These are phyloP conservation scores for Trilocha varians DNA, from an alignment of 2,888 invertebrate species.

Conservation along the genomic window DNA sequence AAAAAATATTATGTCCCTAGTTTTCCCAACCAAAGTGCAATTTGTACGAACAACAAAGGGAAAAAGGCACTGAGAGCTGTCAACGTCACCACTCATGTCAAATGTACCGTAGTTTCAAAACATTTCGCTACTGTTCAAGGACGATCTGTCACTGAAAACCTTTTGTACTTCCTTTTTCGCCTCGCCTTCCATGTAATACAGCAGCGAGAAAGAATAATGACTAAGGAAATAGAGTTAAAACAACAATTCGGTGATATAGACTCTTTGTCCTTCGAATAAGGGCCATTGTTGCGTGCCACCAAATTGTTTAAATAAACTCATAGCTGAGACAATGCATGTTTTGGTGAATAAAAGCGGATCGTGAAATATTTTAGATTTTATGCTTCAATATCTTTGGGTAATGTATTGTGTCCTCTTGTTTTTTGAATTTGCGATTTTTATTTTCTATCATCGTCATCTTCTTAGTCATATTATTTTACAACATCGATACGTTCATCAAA, in stretches of 20 bases:
- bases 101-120: conserved; percentile 14
- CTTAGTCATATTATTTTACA: too few species aligned
- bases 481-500: too few species aligned
- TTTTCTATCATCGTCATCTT: too few species aligned
- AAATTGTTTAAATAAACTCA: neutral
- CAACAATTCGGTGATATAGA: neutral
- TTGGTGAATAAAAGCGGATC: neutral
- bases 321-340: neutral
- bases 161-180: conserved; percentile 30
- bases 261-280: neutral
- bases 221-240: neutral
- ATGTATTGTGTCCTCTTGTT: too few species aligned
- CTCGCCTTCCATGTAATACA: conserved; percentile 26
- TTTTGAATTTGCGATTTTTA: too few species aligned
- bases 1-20: too few species aligned
- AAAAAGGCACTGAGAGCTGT: neutral
- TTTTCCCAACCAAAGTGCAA: too few species aligned
- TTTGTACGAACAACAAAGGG: neutral
- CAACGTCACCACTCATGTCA: conserved; percentile 4
- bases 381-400: too few species aligned
- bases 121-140: conserved; percentile 22
- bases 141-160: conserved; percentile 35
- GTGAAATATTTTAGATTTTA: too few species aligned
- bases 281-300: neutral
- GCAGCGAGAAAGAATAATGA: conserved; percentile 41